A percentile compares a stretch with the other conserved stretches of the same genome.
Evolutionary conservation across 2,113 vertebrate species (phyloP).

Genomic region (Anhinga rufa): DNA sequence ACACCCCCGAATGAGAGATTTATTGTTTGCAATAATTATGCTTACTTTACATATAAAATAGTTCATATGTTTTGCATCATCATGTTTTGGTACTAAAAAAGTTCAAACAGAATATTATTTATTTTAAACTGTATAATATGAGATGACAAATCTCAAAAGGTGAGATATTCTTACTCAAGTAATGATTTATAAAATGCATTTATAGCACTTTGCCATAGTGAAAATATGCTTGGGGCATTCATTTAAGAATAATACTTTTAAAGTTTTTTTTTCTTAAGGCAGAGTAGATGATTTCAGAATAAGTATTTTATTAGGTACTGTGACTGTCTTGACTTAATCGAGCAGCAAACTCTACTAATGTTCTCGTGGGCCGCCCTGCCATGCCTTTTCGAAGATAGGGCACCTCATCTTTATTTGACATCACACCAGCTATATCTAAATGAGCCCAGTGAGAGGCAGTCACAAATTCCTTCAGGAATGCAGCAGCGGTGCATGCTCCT

Average conservation of each 20-base stretch:
- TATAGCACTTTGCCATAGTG: neutral
- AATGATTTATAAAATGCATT: neutral
- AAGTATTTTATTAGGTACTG: neutral
- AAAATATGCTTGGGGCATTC: neutral
- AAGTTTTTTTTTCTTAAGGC: neutral
- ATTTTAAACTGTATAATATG: neutral
- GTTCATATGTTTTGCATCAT: neutral
- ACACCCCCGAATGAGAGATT: neutral
- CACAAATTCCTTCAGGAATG: constrained; percentile 93
- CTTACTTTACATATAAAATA: neutral
- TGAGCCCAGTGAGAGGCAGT: constrained; percentile 90
- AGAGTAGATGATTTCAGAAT: neutral
- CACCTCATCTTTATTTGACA: constrained; percentile 93
- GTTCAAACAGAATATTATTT: neutral
- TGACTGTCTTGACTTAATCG: constrained; percentile 69
- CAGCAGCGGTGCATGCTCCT: constrained; percentile 94
- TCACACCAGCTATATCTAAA: constrained; percentile 95
- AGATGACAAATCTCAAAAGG: neutral
- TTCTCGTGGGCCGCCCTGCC: constrained; percentile 92
- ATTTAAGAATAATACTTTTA: neutral
- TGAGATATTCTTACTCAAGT: neutral
- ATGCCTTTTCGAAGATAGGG: constrained; percentile 94
- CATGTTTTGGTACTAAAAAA: neutral
- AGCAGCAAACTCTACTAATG: constrained; percentile 84
- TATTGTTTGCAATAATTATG: neutral